These are phyloP conservation scores for Amblyopsis rosae DNA, from an alignment of 2,113 vertebrate species.

Conservation along the genomic window DNA sequence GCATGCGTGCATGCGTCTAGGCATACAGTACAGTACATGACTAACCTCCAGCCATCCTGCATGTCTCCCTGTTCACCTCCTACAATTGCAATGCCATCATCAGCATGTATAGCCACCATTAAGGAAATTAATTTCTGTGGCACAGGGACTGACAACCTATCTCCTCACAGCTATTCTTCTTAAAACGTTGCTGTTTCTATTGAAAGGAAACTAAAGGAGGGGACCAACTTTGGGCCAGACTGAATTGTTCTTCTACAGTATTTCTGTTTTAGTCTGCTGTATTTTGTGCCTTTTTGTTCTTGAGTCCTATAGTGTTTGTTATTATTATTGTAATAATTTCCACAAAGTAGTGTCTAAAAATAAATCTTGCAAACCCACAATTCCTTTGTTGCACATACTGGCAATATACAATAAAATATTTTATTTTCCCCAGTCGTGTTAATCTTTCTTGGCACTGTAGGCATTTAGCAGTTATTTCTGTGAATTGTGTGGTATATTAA, in stretches of 20 bases:
- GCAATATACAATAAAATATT: too few species aligned
- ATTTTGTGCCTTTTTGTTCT: neutral
- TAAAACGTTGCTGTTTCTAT: conserved; percentile 14
- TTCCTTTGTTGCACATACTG: too few species aligned
- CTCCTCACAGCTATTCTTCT: conserved; percentile 38
- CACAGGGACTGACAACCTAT: conserved; percentile 38
- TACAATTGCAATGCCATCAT: conserved; percentile 39
- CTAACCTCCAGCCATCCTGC: conserved; percentile 11
- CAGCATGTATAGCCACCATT: conserved; percentile 24
- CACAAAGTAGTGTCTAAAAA: too few species aligned
- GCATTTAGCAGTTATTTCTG: too few species aligned
- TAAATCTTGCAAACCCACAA: too few species aligned
- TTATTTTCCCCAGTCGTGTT: too few species aligned
- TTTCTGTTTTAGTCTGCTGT: conserved; percentile 1
- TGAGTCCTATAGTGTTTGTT: neutral
- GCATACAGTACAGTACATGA: conserved; percentile 46
- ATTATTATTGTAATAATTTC: too few species aligned
- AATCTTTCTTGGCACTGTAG: too few species aligned
- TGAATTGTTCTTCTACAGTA: conserved; percentile 12
- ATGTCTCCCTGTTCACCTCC: conserved; percentile 24
- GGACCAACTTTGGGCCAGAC: neutral
- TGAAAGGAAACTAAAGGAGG: conserved; percentile 7
- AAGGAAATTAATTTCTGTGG: conserved; percentile 45
- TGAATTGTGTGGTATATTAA: too few species aligned
- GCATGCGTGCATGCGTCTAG: neutral